Evolutionary conservation across 2,888 invertebrate genomes (phyloP).

Genomic region (Acleris holmiana): DNA sequence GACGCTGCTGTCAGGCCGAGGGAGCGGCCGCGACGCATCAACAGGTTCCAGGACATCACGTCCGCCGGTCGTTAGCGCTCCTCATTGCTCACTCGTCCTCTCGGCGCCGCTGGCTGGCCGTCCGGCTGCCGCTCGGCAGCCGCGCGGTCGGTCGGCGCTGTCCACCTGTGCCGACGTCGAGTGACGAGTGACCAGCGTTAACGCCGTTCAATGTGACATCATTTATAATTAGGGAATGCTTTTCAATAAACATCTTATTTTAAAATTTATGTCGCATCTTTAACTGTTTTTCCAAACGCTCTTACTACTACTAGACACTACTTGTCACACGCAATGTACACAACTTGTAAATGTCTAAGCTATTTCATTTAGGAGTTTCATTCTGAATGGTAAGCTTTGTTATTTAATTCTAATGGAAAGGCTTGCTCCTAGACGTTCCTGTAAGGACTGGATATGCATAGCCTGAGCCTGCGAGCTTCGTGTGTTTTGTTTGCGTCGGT

Average conservation of each 20-base stretch:
- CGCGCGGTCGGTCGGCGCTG: neutral
- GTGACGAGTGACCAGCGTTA: slow-evolving; percentile 58
- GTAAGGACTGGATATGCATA: slow-evolving; percentile 54
- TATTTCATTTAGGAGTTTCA: slow-evolving; percentile 17
- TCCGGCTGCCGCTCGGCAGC: neutral
- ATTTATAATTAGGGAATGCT: slow-evolving; percentile 65
- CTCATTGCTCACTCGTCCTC: slow-evolving; percentile 42
- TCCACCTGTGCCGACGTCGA: slow-evolving; percentile 11
- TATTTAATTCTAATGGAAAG: slow-evolving; percentile 58
- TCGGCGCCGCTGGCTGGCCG: neutral
- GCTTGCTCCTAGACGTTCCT: slow-evolving; percentile 64
- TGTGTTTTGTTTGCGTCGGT: slow-evolving; percentile 69
- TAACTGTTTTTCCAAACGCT: slow-evolving; percentile 44
- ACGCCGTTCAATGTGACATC: slow-evolving; percentile 54
- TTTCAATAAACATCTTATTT: slow-evolving; percentile 56
- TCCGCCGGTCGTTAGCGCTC: slow-evolving; percentile 57
- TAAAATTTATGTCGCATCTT: slow-evolving; percentile 57
- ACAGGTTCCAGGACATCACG: slow-evolving; percentile 81
- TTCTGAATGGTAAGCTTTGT: slow-evolving; percentile 67
- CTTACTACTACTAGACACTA: slow-evolving; percentile 30
- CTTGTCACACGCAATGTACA: slow-evolving; percentile 18
- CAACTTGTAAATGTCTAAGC: slow-evolving; percentile 16
- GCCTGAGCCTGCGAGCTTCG: slow-evolving; percentile 56
- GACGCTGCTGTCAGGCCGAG: slow-evolving; percentile 84
- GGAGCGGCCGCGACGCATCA: slow-evolving; percentile 75